Percentiles rank a stretch among this genome's conserved stretches.
Conservation (phyloP, 2,113 vertebrate genomes). For the Otus sunia region DNA sequence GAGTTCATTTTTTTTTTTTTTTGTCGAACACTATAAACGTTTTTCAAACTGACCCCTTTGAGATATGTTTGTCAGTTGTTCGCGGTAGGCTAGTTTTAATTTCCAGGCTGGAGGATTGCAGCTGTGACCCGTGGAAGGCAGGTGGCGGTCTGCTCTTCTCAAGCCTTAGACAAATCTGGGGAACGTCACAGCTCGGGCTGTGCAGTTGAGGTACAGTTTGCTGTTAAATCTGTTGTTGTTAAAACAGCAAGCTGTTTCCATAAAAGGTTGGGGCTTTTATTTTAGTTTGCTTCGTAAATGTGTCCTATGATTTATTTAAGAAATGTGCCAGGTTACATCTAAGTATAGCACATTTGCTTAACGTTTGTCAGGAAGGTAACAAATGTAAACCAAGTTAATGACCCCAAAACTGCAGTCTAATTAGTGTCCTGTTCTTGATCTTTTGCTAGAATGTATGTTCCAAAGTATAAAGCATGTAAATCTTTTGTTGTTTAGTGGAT, state of each 20-base stretch:
- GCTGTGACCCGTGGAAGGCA: not conserved
- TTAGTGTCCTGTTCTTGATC: not conserved
- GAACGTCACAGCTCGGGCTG: not conserved
- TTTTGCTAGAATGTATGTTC: not conserved
- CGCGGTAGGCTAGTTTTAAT: not conserved
- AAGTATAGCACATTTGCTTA: not conserved
- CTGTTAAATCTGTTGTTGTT: not conserved
- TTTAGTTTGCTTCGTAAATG: not conserved
- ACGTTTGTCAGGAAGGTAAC: not conserved
- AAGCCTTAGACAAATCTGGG: not conserved
- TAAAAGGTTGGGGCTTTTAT: not conserved
- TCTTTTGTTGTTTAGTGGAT: not conserved
- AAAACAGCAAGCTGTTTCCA: not conserved
- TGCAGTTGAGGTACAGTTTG: not conserved
- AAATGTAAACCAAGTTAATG: not conserved
- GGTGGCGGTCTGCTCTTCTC: slow-evolving; percentile 46
- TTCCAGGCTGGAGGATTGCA: slow-evolving; percentile 25
- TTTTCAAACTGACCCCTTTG: not conserved
- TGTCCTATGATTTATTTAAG: not conserved
- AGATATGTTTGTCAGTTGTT: not conserved
- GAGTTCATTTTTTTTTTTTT: not conserved
- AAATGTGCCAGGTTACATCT: not conserved
- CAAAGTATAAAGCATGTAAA: not conserved
- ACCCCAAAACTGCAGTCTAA: not conserved
- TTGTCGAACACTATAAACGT: not conserved